phyloP scores from a whole-genome alignment of 2,888 invertebrate species.

The Cephus pygmeus region DNA sequence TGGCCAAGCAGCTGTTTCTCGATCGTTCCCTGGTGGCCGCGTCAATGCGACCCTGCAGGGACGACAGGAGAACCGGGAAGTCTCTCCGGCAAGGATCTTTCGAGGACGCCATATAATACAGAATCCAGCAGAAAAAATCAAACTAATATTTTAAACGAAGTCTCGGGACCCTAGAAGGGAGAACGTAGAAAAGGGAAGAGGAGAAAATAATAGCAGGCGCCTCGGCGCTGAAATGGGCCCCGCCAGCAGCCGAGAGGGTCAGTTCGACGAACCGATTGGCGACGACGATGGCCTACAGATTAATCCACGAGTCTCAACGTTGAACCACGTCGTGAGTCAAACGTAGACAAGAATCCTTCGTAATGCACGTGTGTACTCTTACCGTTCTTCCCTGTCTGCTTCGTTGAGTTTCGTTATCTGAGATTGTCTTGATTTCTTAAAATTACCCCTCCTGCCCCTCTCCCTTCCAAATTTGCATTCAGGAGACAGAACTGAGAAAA shows the following conservation, averaged over 20 bases:
- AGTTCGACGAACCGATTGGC: conserved; percentile 58
- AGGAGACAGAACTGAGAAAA: not conserved
- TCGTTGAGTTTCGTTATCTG: not conserved
- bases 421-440: not conserved
- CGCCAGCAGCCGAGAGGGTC: conserved; percentile 58
- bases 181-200: not conserved
- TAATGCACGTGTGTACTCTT: not conserved
- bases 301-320: conserved; percentile 43
- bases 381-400: not conserved
- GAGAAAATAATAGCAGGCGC: conserved; percentile 15
- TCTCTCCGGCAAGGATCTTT: not conserved
- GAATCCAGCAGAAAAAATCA: not conserved
- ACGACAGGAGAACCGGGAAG: not conserved
- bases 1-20: not conserved
- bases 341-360: not conserved
- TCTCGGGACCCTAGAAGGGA: not conserved
- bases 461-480: not conserved
- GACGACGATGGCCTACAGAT: conserved; percentile 62
- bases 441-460: not conserved
- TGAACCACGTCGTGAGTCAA: conserved; percentile 50
- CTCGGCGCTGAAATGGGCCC: conserved; percentile 57
- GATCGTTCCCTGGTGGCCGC: not conserved
- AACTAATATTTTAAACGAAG: not conserved
- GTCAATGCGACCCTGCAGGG: not conserved
- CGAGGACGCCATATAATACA: not conserved